phyloP scores from a whole-genome alignment of 2,113 vertebrate species.

The Camelus dromedarius region DNA sequence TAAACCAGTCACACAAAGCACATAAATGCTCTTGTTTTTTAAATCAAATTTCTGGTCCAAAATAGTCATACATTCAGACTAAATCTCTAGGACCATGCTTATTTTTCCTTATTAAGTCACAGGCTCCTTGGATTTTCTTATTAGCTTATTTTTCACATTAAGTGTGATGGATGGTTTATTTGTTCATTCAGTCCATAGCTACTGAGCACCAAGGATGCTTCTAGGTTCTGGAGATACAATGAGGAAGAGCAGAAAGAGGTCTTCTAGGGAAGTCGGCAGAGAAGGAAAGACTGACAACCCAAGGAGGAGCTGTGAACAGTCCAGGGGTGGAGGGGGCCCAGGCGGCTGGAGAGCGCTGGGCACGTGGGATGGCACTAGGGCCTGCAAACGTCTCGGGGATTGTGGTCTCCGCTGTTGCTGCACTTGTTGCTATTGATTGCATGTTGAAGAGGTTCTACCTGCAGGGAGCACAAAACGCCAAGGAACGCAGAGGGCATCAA shows the following conservation, averaged over 20 bases:
- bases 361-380: accelerated
- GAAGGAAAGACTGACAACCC: background rate
- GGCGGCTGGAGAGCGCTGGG: too few relatives aligned
- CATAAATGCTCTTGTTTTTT: background rate
- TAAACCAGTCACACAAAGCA: background rate
- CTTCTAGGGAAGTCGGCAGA: background rate
- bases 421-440: background rate
- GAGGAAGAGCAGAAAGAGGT: background rate
- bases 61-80: background rate
- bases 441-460: background rate
- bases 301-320: accelerated
- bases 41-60: background rate
- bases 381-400: too few relatives aligned
- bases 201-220: background rate
- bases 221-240: too few relatives aligned
- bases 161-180: background rate
- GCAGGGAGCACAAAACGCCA: too few relatives aligned
- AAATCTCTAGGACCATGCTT: background rate
- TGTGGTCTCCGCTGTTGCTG: background rate
- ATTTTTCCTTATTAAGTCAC: background rate
- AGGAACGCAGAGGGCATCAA: background rate
- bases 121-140: background rate
- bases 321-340: background rate
- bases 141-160: background rate
- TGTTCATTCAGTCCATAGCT: too few relatives aligned